Evolutionary conservation across 2,797 vertebrate species (phyloP).

Genomic region (Peromyscus eremicus): DNA sequence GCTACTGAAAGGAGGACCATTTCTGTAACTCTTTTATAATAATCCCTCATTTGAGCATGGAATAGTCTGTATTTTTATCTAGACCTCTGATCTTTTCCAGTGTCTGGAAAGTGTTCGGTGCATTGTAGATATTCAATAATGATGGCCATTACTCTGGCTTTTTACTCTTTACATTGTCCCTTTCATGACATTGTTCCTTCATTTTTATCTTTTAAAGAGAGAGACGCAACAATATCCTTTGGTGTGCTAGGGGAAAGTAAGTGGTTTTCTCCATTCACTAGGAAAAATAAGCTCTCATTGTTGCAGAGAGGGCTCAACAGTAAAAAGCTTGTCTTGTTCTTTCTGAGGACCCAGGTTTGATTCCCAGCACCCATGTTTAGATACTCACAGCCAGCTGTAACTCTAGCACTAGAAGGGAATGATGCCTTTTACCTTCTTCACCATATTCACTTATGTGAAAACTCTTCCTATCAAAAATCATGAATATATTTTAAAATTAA

Average conservation of each 20-base stretch:
- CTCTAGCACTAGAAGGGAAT: background rate
- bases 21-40: background rate
- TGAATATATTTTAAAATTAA: background rate
- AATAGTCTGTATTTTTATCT: background rate
- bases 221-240: background rate
- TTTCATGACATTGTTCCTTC: background rate
- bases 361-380: background rate
- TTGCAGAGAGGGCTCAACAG: no score
- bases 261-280: background rate
- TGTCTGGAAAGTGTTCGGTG: background rate
- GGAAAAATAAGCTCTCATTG: background rate
- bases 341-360: background rate
- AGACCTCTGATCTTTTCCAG: background rate
- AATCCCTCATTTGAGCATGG: background rate
- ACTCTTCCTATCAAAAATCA: background rate
- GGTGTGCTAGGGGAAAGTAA: constrained; percentile 7
- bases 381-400: background rate
- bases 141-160: background rate
- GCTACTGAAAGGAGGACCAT: background rate
- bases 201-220: constrained; percentile 37
- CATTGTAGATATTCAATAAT: background rate
- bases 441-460: background rate
- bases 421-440: background rate
- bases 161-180: background rate
- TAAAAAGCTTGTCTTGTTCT: background rate